These are phyloP conservation scores for Odontothrips loti DNA, from an alignment of 2,888 invertebrate genomes.

Conservation along the genomic window DNA sequence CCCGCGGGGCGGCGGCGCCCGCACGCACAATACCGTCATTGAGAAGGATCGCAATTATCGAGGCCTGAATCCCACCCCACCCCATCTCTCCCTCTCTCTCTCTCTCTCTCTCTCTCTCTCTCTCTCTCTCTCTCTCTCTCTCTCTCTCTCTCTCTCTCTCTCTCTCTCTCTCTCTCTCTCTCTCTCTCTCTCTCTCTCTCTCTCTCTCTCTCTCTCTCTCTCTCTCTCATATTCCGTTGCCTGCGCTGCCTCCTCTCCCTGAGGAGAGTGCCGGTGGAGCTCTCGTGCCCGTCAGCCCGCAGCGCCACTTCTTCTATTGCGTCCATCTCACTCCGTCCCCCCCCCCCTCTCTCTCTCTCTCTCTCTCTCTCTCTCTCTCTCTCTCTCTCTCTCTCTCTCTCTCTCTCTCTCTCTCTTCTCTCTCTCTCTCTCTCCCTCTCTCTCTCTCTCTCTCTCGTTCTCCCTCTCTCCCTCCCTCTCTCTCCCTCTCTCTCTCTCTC, in stretches of 20 bases:
- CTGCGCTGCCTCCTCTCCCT: neutral
- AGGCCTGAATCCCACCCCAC: neutral
- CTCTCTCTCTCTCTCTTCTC: neutral
- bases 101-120: too few species aligned
- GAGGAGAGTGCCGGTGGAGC: neutral
- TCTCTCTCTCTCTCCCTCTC: neutral
- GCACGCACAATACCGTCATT: conserved; percentile 7
- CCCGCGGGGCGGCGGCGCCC: neutral
- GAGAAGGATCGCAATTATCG: conserved; percentile 26
- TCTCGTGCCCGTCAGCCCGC: neutral
- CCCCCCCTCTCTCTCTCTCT: neutral
- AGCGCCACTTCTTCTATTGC: too few species aligned
- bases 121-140: too few species aligned
- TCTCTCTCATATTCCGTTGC: too few species aligned
- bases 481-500: neutral
- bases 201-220: too few species aligned
- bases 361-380: neutral
- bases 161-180: too few species aligned
- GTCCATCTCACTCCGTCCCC: neutral
- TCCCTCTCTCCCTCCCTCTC: neutral
- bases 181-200: too few species aligned
- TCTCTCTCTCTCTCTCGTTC: neutral
- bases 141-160: too few species aligned
- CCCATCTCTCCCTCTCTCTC: neutral
- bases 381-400: neutral